These are phyloP conservation scores for Athripsodes cinereus DNA, from an alignment of 2,888 invertebrate genomes.

Conservation along the genomic window DNA sequence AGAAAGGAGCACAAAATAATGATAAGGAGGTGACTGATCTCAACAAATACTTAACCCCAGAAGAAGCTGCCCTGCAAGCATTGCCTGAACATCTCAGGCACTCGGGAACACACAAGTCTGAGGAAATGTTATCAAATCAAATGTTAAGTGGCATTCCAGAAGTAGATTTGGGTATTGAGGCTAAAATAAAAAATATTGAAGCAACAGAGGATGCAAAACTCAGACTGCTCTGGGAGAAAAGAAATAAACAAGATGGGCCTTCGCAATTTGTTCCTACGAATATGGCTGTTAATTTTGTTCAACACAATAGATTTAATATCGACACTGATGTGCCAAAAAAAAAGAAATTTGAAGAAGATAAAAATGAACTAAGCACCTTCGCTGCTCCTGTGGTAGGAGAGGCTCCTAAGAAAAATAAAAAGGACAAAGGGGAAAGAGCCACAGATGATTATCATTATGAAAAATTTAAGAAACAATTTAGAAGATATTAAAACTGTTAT, in stretches of 20 bases:
- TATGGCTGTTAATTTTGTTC: constrained; percentile 97
- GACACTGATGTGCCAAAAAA: constrained; percentile 62
- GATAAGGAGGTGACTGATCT: constrained; percentile 42
- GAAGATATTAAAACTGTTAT: constrained; percentile 67
- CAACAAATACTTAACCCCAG: constrained; percentile 71
- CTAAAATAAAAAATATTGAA: constrained; percentile 97
- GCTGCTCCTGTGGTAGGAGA: constrained; percentile 36
- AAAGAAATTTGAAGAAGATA: constrained; percentile 49
- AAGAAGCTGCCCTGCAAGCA: constrained; percentile 84
- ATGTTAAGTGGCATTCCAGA: constrained; percentile 99
- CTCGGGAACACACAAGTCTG: constrained; percentile 80
- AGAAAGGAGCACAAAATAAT: constrained; percentile 62
- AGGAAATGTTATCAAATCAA: constrained; percentile 99
- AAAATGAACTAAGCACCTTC: constrained; percentile 39
- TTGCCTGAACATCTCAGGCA: constrained; percentile 84
- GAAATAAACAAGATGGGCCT: constrained; percentile 87
- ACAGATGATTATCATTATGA: constrained; percentile 97
- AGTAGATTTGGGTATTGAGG: constrained; percentile 98
- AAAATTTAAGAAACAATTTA: constrained; percentile 92
- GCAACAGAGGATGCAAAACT: constrained; percentile 98
- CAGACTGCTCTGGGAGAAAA: constrained; percentile 80
- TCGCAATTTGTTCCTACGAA: constrained; percentile 96
- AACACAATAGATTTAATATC: constrained; percentile 93
- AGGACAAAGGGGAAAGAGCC: constrained; percentile 79
- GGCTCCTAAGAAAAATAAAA: constrained; percentile 45